phyloP scores from a whole-genome alignment of 2,113 vertebrate genomes.

The Caranx ignobilis region DNA sequence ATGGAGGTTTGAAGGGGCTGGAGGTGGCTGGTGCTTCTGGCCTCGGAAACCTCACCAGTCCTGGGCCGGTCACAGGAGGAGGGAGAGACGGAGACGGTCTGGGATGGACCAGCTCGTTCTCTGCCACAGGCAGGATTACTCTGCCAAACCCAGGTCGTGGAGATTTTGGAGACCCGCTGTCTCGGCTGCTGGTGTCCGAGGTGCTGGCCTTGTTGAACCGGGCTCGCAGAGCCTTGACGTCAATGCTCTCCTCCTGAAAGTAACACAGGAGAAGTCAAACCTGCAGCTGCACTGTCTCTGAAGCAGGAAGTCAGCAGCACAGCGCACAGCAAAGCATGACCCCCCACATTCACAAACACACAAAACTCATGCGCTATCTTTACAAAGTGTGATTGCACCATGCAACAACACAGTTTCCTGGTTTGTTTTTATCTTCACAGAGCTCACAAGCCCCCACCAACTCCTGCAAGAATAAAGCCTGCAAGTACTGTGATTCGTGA shows the following conservation, averaged over 20 bases:
- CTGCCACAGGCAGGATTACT: conserved; percentile 8
- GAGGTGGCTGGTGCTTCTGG: conserved; percentile 26
- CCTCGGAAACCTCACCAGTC: conserved; percentile 32
- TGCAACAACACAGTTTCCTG: conserved; percentile 58
- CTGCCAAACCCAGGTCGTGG: conserved; percentile 58
- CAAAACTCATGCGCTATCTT: conserved; percentile 11
- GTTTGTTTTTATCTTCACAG: conserved; percentile 39
- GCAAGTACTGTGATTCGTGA: background rate
- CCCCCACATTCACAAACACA: conserved; percentile 31
- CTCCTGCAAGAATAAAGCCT: background rate
- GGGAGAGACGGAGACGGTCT: conserved; percentile 45
- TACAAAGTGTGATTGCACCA: background rate
- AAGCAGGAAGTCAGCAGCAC: conserved; percentile 72
- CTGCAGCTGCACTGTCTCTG: conserved; percentile 37
- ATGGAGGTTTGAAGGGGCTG: conserved; percentile 1
- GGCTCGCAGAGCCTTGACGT: conserved; percentile 82
- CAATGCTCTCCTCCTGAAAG: conserved; percentile 79
- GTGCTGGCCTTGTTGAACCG: conserved; percentile 72
- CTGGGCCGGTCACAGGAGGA: conserved; percentile 26
- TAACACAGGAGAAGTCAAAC: conserved; percentile 36
- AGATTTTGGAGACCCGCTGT: conserved; percentile 63
- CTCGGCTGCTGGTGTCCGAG: conserved; percentile 60
- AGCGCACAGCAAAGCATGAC: conserved; percentile 47
- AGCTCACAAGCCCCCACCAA: background rate
- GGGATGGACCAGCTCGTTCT: conserved; percentile 30